These are phyloP conservation scores for Leptinotarsa rubiginosa DNA, from an alignment of 2,888 invertebrate species.

Conservation along the genomic window DNA sequence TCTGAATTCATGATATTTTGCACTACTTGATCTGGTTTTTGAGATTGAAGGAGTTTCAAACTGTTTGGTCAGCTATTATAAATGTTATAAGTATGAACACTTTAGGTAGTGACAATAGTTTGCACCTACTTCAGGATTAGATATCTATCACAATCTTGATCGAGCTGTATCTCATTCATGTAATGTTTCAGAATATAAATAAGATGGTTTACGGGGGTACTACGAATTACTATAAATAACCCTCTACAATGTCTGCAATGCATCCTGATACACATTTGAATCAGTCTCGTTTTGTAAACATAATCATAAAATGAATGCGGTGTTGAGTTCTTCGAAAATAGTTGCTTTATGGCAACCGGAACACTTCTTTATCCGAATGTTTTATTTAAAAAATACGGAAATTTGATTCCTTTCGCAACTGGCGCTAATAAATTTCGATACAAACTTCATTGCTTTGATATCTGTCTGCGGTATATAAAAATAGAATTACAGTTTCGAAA, in stretches of 20 bases:
- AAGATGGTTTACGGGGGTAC: not conserved
- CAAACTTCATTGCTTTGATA: conserved; percentile 21
- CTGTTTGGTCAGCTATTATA: no score
- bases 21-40: no score
- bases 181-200: not conserved
- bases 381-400: conserved; percentile 23
- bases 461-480: no score
- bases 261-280: not conserved
- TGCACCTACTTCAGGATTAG: no score
- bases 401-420: conserved; percentile 37
- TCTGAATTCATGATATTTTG: no score
- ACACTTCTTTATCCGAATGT: conserved; percentile 8
- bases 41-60: no score
- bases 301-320: conserved; percentile 33
- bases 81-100: no score
- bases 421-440: conserved; percentile 40
- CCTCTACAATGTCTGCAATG: not conserved
- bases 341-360: conserved; percentile 30
- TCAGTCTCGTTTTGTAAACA: conserved; percentile 17
- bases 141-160: no score
- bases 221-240: not conserved
- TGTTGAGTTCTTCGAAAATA: conserved; percentile 34
- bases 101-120: no score
- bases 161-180: no score
- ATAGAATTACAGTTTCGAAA: no score